Evolutionary conservation across 1,140 invertebrate genomes (phyloP).

Genomic region (Apis laboriosa): DNA sequence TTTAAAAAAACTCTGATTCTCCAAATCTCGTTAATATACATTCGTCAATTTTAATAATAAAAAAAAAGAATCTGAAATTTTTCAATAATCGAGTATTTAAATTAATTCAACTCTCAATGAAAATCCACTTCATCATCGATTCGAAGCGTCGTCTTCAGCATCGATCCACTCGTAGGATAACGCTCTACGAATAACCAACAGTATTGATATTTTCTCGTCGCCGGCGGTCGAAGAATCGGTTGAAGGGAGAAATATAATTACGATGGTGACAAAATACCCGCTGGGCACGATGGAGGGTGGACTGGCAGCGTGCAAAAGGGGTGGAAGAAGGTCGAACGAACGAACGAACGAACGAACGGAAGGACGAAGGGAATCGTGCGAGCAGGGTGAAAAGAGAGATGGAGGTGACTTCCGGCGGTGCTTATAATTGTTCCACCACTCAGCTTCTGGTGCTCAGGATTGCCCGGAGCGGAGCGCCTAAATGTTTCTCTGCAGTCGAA

Average conservation of each 20-base stretch:
- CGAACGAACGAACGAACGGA: slow-evolving; percentile 37
- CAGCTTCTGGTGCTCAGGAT: slow-evolving; percentile 59
- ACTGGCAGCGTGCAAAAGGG: not conserved
- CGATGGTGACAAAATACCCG: slow-evolving; percentile 75
- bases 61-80: too few relatives aligned
- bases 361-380: slow-evolving; percentile 38
- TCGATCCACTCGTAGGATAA: slow-evolving; percentile 6
- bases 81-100: too few relatives aligned
- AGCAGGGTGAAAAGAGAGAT: slow-evolving; percentile 17
- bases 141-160: not conserved
- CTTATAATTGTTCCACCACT: slow-evolving; percentile 76
- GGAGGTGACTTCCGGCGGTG: slow-evolving; percentile 73
- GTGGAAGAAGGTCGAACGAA: slow-evolving; percentile 15
- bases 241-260: slow-evolving; percentile 75
- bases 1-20: too few relatives aligned
- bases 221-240: slow-evolving; percentile 48
- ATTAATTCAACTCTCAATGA: too few relatives aligned
- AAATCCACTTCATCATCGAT: not conserved
- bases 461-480: slow-evolving; percentile 64
- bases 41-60: too few relatives aligned
- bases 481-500: slow-evolving; percentile 65
- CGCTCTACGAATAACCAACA: slow-evolving; percentile 40
- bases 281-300: slow-evolving; percentile 53
- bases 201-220: slow-evolving; percentile 69
- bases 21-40: too few relatives aligned